Evolutionary conservation across 1,140 invertebrate species (phyloP).

Genomic region (Drosophila oshimai): DNA sequence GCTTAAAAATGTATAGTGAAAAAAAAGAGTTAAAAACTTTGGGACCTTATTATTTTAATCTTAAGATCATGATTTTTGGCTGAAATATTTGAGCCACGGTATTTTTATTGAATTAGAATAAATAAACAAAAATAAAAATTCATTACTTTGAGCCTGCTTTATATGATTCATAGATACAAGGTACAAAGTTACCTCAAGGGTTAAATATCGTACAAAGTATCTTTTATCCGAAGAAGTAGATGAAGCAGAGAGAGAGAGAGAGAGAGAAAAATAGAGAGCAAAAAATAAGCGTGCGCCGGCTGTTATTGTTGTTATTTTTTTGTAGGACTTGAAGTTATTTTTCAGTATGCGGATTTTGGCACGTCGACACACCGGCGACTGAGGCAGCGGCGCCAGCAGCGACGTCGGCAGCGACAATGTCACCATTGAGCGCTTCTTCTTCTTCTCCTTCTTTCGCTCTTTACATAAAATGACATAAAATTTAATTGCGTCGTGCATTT

Average conservation of each 20-base stretch:
- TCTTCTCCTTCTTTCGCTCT: constrained; percentile 11
- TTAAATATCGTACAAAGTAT: not conserved
- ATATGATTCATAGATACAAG: too few species aligned
- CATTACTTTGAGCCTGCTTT: too few species aligned
- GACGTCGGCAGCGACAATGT: not conserved
- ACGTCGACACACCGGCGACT: constrained; percentile 51
- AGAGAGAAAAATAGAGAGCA: not conserved
- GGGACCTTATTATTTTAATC: too few species aligned
- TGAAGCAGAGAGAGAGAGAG: too few species aligned
- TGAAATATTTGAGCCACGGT: too few species aligned
- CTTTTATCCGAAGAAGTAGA: not conserved
- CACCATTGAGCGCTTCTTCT: not conserved
- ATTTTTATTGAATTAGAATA: too few species aligned
- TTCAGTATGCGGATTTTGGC: constrained; percentile 62
- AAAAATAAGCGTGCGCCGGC: constrained; percentile 24
- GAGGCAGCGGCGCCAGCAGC: not conserved
- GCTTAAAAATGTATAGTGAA: too few species aligned
- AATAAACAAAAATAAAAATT: too few species aligned
- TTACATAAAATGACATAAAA: constrained; percentile 55
- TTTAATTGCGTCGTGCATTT: constrained; percentile 38
- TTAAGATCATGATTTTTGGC: too few species aligned
- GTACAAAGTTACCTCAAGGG: too few species aligned
- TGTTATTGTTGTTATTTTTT: constrained; percentile 10
- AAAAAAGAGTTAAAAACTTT: too few species aligned
- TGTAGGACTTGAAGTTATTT: too few species aligned